Evolutionary conservation across 1,140 invertebrate genomes (phyloP).

Genomic region (Leptopilina clavipes): DNA sequence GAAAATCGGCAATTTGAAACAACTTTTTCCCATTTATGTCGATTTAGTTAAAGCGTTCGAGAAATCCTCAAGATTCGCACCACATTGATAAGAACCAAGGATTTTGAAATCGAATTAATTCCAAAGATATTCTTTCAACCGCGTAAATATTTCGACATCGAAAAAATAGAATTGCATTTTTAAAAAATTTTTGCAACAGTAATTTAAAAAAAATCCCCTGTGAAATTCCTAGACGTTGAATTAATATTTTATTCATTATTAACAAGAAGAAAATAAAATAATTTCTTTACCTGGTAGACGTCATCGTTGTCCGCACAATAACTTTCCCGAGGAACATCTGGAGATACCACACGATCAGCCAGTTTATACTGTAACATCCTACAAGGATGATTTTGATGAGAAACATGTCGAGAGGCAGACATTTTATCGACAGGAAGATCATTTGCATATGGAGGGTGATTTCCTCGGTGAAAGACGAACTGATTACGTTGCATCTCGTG

Average conservation of each 20-base stretch:
- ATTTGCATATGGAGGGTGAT: slow-evolving; percentile 77
- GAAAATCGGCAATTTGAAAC: slow-evolving; percentile 52
- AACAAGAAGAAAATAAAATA: slow-evolving; percentile 1
- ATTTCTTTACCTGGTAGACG: slow-evolving; percentile 69
- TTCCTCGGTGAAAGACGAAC: slow-evolving; percentile 73
- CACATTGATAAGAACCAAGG: background rate
- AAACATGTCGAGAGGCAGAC: slow-evolving; percentile 76
- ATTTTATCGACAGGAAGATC: slow-evolving; percentile 72
- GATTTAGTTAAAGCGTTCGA: slow-evolving; percentile 34
- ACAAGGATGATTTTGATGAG: slow-evolving; percentile 80
- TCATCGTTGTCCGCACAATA: slow-evolving; percentile 79
- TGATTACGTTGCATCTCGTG: slow-evolving; percentile 68
- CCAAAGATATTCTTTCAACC: no score
- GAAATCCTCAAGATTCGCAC: background rate
- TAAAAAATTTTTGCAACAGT: no score
- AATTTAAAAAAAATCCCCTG: no score
- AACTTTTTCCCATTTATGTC: slow-evolving; percentile 49
- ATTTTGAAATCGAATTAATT: slow-evolving; percentile 8
- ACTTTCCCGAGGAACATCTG: slow-evolving; percentile 77
- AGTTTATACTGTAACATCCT: slow-evolving; percentile 77
- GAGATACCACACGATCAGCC: slow-evolving; percentile 76
- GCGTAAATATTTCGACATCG: no score
- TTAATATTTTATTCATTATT: background rate
- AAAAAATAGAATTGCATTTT: no score
- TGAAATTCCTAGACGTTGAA: no score